Percentiles rank a stretch among this genome's conserved stretches.
Evolutionary conservation across 1,140 invertebrate species (phyloP).

Genomic region (Condylostylus longicornis): DNA sequence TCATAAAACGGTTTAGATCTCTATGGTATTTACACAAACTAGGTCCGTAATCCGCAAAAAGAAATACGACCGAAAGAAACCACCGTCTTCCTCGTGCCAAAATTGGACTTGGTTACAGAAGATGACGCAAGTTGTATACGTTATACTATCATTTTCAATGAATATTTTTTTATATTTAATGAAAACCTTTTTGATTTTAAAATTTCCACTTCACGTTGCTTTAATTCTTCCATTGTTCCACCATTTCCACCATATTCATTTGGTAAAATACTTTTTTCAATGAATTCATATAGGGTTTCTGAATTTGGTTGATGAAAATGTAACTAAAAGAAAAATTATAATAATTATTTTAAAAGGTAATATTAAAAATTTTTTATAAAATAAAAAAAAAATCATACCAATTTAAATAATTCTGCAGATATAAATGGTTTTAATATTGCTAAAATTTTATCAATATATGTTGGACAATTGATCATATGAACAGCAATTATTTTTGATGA

Average conservation of each 20-base stretch:
- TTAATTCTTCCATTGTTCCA: slow-evolving; percentile 39
- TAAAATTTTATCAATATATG: slow-evolving; percentile 45
- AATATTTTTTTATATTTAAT: background rate
- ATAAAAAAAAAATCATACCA: slow-evolving; percentile 12
- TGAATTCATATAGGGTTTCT: slow-evolving; percentile 40
- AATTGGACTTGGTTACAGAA: background rate
- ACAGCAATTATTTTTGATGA: slow-evolving; percentile 57
- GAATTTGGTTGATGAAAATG: slow-evolving; percentile 45
- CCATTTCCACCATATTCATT: slow-evolving; percentile 47
- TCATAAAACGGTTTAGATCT: background rate
- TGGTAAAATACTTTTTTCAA: slow-evolving; percentile 45
- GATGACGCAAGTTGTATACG: background rate
- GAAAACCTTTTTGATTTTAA: slow-evolving; percentile 20
- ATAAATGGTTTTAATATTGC: slow-evolving; percentile 47
- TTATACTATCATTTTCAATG: background rate
- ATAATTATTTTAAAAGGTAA: background rate
- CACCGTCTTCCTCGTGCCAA: background rate
- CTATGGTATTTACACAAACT: background rate
- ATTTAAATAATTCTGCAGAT: slow-evolving; percentile 41
- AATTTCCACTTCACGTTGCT: slow-evolving; percentile 35
- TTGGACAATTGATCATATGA: slow-evolving; percentile 50
- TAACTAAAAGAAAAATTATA: slow-evolving; percentile 33
- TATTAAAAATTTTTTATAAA: background rate
- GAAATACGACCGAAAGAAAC: background rate
- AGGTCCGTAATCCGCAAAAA: background rate